Conservation (phyloP, 2,797 vertebrate species). For the Bradypodion pumilum region DNA sequence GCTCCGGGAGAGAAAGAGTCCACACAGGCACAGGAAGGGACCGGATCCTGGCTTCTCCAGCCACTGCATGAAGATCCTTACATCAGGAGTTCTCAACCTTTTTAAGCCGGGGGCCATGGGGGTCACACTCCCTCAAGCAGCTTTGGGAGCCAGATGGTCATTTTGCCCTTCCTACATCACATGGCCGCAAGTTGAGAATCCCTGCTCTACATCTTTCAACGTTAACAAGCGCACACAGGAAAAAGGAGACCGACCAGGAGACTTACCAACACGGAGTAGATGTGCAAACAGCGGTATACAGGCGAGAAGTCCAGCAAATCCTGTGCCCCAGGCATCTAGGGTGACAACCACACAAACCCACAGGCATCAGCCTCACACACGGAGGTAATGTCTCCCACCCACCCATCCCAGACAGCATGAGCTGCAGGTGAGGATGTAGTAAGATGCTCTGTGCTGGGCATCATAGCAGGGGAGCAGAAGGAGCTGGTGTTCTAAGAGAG, state of each 20-base stretch:
- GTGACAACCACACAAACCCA: constrained; percentile 14
- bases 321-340: constrained; percentile 89
- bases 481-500: no score
- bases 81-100: no score
- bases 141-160: no score
- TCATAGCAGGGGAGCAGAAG: background rate
- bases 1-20: background rate
- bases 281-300: constrained; percentile 94
- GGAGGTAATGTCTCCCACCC: background rate
- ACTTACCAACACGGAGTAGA: constrained; percentile 96
- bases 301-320: constrained; percentile 97
- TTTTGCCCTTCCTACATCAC: no score
- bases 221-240: no score
- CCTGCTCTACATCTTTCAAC: no score
- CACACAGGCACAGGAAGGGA: background rate
- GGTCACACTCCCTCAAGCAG: no score
- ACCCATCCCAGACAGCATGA: accelerated
- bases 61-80: no score
- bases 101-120: no score
- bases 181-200: no score
- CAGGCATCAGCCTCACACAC: background rate
- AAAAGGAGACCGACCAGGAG: accelerated
- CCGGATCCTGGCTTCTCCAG: no score
- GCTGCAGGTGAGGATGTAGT: no score
- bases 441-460: background rate